These are phyloP conservation scores for Anagrus nilaparvatae DNA, from an alignment of 1,140 invertebrate species.

Conservation along the genomic window DNA sequence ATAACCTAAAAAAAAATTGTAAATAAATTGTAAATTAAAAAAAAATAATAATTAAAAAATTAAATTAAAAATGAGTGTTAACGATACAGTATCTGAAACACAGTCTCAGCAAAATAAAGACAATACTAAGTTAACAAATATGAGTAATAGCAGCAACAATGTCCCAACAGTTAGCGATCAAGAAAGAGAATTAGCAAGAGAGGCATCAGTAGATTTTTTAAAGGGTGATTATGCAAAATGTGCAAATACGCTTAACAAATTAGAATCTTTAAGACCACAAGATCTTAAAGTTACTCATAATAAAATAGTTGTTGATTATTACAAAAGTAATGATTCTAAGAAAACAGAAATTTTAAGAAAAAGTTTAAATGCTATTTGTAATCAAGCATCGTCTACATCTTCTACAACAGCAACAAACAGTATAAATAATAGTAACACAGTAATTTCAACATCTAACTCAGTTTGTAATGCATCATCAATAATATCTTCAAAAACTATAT, in stretches of 20 bases:
- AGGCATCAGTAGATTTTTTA: slow-evolving; percentile 48
- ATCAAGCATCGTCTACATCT: slow-evolving; percentile 28
- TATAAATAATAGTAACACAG: too few species aligned
- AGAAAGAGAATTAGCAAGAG: slow-evolving; percentile 47
- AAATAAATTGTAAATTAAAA: too few species aligned
- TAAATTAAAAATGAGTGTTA: too few species aligned
- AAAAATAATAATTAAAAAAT: too few species aligned
- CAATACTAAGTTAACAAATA: too few species aligned
- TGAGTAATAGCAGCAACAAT: too few species aligned
- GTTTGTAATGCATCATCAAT: background rate
- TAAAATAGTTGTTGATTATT: slow-evolving; percentile 61
- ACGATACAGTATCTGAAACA: too few species aligned
- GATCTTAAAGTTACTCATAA: slow-evolving; percentile 67
- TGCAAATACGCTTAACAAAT: slow-evolving; percentile 47
- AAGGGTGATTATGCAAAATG: slow-evolving; percentile 47
- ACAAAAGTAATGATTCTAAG: slow-evolving; percentile 51
- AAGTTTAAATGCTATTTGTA: slow-evolving; percentile 51
- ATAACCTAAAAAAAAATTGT: too few species aligned
- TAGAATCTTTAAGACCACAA: slow-evolving; percentile 46
- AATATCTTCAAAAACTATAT: background rate
- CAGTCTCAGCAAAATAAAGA: too few species aligned
- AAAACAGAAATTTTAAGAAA: slow-evolving; percentile 63
- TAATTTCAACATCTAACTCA: too few species aligned
- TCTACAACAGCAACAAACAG: background rate
- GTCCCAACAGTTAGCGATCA: slow-evolving; percentile 40